A percentile compares a stretch with the other conserved stretches of the same genome.
These are phyloP conservation scores for Bagarius yarrelli DNA, from an alignment of 2,113 vertebrate genomes.

Conservation along the genomic window DNA sequence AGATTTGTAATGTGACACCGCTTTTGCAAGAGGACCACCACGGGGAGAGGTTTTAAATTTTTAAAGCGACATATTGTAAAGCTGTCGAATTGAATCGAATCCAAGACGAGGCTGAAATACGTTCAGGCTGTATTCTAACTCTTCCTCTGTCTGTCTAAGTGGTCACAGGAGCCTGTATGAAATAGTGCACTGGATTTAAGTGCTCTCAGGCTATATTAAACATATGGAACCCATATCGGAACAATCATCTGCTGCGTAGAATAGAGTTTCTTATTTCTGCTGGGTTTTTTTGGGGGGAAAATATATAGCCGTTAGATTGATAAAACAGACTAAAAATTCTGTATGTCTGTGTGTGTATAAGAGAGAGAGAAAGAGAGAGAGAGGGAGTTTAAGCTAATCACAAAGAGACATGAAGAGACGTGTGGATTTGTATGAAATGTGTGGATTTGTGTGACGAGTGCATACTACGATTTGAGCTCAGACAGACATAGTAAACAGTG, in stretches of 20 bases:
- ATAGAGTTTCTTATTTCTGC: slow-evolving; percentile 5
- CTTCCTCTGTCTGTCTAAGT: slow-evolving; percentile 10
- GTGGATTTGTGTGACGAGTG: background rate
- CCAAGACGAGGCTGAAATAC: background rate
- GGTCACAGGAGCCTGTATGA: slow-evolving; percentile 4
- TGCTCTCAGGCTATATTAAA: slow-evolving; percentile 7
- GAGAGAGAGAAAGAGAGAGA: background rate
- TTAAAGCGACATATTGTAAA: slow-evolving; percentile 28
- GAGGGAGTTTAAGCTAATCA: background rate
- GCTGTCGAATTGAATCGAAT: slow-evolving; percentile 23
- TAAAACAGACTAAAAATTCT: slow-evolving; percentile 1
- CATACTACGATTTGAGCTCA: slow-evolving; percentile 16
- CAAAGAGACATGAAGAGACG: background rate
- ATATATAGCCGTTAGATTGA: background rate
- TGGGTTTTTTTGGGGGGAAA: background rate
- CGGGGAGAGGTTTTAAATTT: background rate
- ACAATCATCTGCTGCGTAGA: background rate
- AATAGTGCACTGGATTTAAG: slow-evolving; percentile 6
- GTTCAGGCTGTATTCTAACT: background rate
- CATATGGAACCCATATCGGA: slow-evolving; percentile 28
- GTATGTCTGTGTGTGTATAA: background rate
- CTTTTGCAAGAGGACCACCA: slow-evolving; percentile 15
- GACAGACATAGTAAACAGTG: slow-evolving; percentile 20
- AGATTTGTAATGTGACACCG: slow-evolving; percentile 3
- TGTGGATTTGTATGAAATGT: slow-evolving; percentile 9